Evolutionary conservation across 2,113 vertebrate genomes (phyloP), one percentile per base, ranked within the genome.

Genomic region (Amphiprion ocellaris): DNA sequence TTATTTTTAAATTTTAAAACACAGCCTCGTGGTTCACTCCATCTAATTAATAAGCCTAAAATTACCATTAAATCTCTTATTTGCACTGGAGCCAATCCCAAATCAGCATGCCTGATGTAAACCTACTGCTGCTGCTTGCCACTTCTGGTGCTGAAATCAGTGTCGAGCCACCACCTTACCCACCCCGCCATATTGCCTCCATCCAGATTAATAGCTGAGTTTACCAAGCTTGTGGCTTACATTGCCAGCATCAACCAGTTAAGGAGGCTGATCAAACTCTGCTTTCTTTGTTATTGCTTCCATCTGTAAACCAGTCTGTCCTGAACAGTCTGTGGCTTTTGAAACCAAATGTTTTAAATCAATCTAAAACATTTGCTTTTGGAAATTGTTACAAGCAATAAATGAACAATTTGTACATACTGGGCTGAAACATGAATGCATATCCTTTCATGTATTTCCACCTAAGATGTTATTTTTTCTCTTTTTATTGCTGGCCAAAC

Each of bases 71-170:
- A 61, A 52, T 17, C 47, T 28, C 16, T 54, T n/a, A 52, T 41
- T 47, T 14, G 28, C 46, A n/a, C 41, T 16, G 30, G 15, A 74
- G 56, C 11, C 66, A 19, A 58, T 50, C 47, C 54, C 28, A 71
- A 56, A 72, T 41, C 26, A 72, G 17, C 55, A 44, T 62, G 23
- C 49, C 44, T 82, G 14, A 69, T 79, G 23, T 30, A 50, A 72
- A 79, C 39, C 24, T 70, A 79, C 68, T 47, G 21, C 46, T 77
- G 59, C 37, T 67, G 65, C 21, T 37, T 68, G 46, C 50, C 66
- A 39, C 46, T 54, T 47, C 33, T 72, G 21, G 39, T 21, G 37
- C 23, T 70, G 59, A 68, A 56, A 9, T 68, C 49, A 63, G 23
- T 37, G 47, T 63, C 16, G 47, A 75, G 59, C 50, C 41, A 54